Conservation (phyloP, 2,113 vertebrate species). For the Upupa epops region DNA sequence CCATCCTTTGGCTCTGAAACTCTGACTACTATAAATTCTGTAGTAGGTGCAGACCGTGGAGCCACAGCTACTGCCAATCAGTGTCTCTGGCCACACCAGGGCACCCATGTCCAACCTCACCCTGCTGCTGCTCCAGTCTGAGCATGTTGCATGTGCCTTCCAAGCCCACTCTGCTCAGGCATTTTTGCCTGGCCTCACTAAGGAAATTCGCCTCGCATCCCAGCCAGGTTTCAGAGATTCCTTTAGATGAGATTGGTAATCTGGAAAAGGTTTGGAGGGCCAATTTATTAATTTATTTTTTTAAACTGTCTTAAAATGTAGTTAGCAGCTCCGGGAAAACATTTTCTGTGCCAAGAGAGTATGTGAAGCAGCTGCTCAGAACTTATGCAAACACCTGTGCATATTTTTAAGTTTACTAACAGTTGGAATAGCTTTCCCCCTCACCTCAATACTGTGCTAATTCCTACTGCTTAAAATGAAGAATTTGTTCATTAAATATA, state of each 20-base stretch:
- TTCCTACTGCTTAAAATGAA: background rate
- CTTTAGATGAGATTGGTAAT: background rate
- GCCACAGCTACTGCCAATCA: background rate
- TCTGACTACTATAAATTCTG: background rate
- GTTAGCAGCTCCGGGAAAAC: conserved; percentile 1
- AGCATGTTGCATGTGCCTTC: fast-evolving
- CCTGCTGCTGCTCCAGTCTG: background rate
- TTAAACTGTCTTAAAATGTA: background rate
- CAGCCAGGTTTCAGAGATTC: background rate
- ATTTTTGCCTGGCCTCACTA: background rate
- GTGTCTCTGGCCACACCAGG: background rate
- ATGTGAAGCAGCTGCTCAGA: conserved; percentile 18
- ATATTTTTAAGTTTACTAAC: conserved; percentile 52
- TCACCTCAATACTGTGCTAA: background rate
- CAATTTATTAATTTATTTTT: background rate
- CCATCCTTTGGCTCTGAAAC: background rate
- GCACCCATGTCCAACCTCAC: background rate
- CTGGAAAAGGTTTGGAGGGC: background rate
- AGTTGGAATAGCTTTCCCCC: background rate
- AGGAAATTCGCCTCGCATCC: background rate
- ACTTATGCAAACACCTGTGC: conserved; percentile 45
- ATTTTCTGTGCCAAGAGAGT: background rate
- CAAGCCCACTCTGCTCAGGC: background rate
- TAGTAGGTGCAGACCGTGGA: background rate
- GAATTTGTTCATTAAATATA: background rate